Percentiles rank a stretch among this genome's conserved stretches.
Conservation (phyloP, 2,113 vertebrate species). For the Gymnarchus niloticus region DNA sequence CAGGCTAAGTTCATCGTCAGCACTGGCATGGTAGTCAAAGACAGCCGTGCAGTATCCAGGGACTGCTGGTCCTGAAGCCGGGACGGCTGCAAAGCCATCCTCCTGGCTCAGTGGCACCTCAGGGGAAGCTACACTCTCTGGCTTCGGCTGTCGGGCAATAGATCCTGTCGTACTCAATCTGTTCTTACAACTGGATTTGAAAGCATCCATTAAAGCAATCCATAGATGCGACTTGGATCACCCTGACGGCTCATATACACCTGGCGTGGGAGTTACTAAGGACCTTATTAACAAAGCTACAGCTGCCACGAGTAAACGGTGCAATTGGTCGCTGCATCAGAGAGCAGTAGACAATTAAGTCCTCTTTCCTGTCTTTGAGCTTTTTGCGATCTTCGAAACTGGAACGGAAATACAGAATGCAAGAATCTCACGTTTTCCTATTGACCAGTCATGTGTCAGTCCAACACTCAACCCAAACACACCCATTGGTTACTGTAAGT, state of each 20-base stretch:
- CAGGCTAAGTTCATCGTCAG: constrained; percentile 91
- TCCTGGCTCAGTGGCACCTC: constrained; percentile 39
- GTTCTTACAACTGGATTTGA: constrained; percentile 56
- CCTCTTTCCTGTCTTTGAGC: background rate
- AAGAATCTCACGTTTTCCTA: constrained; percentile 13
- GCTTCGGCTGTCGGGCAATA: constrained; percentile 41
- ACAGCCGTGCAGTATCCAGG: constrained; percentile 81
- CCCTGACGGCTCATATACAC: constrained; percentile 54
- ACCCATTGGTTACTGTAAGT: constrained; percentile 24
- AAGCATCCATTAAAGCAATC: constrained; percentile 68
- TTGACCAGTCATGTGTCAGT: constrained; percentile 17
- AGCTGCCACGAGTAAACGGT: constrained; percentile 26
- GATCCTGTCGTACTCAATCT: constrained; percentile 50
- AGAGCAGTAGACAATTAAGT: background rate
- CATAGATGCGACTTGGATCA: constrained; percentile 62
- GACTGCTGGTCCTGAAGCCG: constrained; percentile 31
- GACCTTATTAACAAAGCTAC: constrained; percentile 34
- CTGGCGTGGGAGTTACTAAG: constrained; percentile 47
- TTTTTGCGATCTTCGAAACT: background rate
- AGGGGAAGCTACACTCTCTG: constrained; percentile 53
- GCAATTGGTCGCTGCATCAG: constrained; percentile 33
- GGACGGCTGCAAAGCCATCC: constrained; percentile 35
- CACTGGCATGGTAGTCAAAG: constrained; percentile 91
- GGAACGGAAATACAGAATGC: background rate
- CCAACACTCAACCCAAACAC: constrained; percentile 21